Base-by-base conservation (phyloP, 1,140 invertebrate genomes). In the Thaumetopoea pityocampa region DNA sequence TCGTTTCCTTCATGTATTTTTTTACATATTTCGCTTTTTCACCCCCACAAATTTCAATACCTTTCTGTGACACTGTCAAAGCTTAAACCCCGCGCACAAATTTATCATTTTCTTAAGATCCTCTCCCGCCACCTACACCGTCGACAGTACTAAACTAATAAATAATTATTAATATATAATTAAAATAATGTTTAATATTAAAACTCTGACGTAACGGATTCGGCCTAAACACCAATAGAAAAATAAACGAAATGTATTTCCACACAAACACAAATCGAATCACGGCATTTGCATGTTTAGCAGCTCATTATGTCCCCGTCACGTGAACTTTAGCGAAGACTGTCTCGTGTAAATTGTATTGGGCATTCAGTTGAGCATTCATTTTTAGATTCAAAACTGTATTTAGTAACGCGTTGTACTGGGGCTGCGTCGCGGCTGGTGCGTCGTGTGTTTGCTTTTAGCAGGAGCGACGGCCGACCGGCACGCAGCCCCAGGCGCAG, bases 231-330 rank as follows among this genome's bases (percentile, higher is more conserved):
- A 73, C 51, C 35, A 65, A 66, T 55, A 49, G 49, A 51, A 64
- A 51, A 59, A 38, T 16, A 35, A 16, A 29, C 15, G 29, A 34
- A 32, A 43, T 17, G n/a, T 23, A 47, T 23, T 35, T 35, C 49
- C 58, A 76, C 71, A 81, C 71, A 55, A 66, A 78, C 67, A 77
- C 67, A 58, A 41, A 69, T 42, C 34, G 37, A 60, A 64, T 69
- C 76, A 76, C 73, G 67, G 72, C 74, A 79, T 78, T n/a, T 81
- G 77, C 79, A 81, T 81, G 79, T 71, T 70, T 81, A 81, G 67
- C 62, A 58, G 71, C 66, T 78, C 74, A 79, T 83, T 62, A 70
- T 53, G 68, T 64, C 71, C 77, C 73, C 71, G 68, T 73, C 78
- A 79, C 73, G 73, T 58, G 60, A 79, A 76, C 69, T 72, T 73